phyloP scores from a whole-genome alignment of 2,888 invertebrate genomes.

The Mechanitis messenoides region DNA sequence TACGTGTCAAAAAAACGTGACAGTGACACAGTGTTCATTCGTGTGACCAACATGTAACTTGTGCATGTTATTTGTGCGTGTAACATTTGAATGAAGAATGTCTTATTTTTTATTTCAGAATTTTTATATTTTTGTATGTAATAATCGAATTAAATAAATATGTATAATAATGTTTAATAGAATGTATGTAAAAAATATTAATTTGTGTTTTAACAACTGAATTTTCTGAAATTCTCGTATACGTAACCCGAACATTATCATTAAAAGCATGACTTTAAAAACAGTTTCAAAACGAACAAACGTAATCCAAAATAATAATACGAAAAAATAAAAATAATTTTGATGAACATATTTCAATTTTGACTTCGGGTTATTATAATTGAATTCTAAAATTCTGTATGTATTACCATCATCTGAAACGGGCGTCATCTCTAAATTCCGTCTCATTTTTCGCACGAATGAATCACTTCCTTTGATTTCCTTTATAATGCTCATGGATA shows the following conservation, averaged over 20 bases:
- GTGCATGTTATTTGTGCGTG: neutral
- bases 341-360: neutral
- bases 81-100: neutral
- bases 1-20: conserved; percentile 39
- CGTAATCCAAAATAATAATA: too few species aligned
- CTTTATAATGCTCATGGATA: conserved; percentile 25
- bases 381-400: neutral
- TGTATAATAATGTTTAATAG: neutral
- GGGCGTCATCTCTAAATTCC: conserved; percentile 11
- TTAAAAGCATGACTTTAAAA: too few species aligned
- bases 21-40: conserved; percentile 13
- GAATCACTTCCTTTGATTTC: conserved; percentile 44
- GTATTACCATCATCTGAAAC: neutral
- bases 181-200: too few species aligned
- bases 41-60: conserved; percentile 3
- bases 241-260: too few species aligned
- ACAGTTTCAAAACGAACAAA: too few species aligned
- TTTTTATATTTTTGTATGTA: too few species aligned
- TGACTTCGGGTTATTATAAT: neutral
- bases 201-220: too few species aligned
- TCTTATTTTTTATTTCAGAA: too few species aligned
- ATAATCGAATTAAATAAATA: too few species aligned
- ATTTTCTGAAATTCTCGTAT: too few species aligned
- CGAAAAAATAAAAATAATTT: neutral
- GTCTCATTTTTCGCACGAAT: conserved; percentile 56